phyloP scores from a whole-genome alignment of 2,113 vertebrate genomes.

The Oceanodroma tethys region DNA sequence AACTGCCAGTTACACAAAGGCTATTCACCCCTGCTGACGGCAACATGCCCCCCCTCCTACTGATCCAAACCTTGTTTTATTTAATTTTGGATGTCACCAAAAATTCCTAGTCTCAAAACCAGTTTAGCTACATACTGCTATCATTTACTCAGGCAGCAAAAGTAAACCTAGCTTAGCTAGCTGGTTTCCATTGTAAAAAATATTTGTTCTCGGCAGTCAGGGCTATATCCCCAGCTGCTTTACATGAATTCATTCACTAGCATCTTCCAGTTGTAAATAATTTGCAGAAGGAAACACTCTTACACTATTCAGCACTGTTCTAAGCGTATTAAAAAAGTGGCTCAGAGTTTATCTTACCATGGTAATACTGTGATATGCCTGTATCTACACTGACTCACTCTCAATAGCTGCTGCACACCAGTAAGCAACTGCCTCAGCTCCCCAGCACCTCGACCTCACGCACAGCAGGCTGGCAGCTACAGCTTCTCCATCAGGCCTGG shows the following conservation, averaged over 20 bases:
- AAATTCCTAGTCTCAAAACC: background rate
- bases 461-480: background rate
- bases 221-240: background rate
- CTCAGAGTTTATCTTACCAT: background rate
- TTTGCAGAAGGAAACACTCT: background rate
- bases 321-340: background rate
- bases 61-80: background rate
- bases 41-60: background rate
- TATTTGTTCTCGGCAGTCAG: background rate
- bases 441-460: background rate
- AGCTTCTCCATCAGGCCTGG: background rate
- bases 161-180: background rate
- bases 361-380: background rate
- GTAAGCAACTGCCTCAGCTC: background rate
- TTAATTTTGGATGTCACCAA: background rate
- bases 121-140: background rate
- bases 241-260: background rate
- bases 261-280: background rate
- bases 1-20: background rate
- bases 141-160: background rate
- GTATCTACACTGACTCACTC: background rate
- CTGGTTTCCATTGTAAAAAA: background rate
- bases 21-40: background rate
- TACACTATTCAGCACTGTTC: background rate
- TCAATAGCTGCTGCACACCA: background rate